Conservation (phyloP, 92 coral and sea anemone species). For the Porites cylindrica region DNA sequence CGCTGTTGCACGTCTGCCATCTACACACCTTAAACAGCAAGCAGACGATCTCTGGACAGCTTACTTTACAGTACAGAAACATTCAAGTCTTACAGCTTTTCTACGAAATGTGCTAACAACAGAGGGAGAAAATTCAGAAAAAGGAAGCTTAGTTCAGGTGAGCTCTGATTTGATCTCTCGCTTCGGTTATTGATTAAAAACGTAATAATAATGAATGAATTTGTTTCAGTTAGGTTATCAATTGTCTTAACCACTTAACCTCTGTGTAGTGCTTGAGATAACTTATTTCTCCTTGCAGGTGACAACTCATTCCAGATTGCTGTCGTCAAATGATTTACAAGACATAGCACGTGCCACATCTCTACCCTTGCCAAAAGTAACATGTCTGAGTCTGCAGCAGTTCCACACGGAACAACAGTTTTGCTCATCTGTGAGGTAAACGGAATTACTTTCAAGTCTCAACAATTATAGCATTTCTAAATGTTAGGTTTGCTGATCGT, state of each 20-base stretch:
- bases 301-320: slow-evolving; percentile 80
- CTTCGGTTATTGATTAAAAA: too few species aligned
- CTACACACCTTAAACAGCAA: slow-evolving; percentile 60
- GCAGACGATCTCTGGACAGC: slow-evolving; percentile 74
- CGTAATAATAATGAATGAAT: too few species aligned
- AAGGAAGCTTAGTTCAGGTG: slow-evolving; percentile 86
- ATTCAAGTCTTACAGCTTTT: slow-evolving; percentile 82
- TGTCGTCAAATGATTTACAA: slow-evolving; percentile 69
- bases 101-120: slow-evolving; percentile 53
- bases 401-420: slow-evolving; percentile 66
- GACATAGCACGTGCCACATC: slow-evolving; percentile 63
- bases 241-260: too few species aligned
- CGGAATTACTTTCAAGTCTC: too few species aligned
- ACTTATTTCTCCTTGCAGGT: slow-evolving; percentile 51
- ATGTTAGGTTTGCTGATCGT: too few species aligned
- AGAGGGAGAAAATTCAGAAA: slow-evolving; percentile 26
- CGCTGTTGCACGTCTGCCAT: slow-evolving; percentile 86
- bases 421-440: slow-evolving; percentile 56
- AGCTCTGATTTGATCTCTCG: not conserved
- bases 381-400: slow-evolving; percentile 41
- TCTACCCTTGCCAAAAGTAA: slow-evolving; percentile 16
- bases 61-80: slow-evolving; percentile 81
- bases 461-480: too few species aligned
- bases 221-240: too few species aligned
- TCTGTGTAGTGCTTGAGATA: too few species aligned